Evolutionary conservation across 2,797 vertebrate species (phyloP).

Genomic region (Philypnodon macrostomus): DNA sequence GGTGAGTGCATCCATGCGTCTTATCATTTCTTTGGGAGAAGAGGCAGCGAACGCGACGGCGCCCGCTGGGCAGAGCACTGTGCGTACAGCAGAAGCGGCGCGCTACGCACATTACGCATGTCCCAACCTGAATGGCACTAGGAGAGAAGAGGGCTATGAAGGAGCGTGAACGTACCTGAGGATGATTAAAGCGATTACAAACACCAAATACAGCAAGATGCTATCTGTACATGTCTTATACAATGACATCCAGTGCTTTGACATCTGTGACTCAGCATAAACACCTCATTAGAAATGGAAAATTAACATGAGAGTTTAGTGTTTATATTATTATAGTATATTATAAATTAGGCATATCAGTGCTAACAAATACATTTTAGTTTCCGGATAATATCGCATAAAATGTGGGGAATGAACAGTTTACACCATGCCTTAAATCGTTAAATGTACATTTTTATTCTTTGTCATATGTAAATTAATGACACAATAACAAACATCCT

Average conservation of each 20-base stretch:
- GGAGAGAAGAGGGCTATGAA: constrained; percentile 34
- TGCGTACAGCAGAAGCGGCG: constrained; percentile 67
- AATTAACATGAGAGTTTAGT: no score
- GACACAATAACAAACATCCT: no score
- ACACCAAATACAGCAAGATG: background rate
- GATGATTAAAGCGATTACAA: constrained; percentile 12
- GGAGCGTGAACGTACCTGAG: constrained; percentile 31
- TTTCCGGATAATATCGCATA: no score
- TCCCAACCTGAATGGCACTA: constrained; percentile 62
- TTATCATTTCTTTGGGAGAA: constrained; percentile 64
- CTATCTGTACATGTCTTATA: background rate
- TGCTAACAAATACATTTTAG: no score
- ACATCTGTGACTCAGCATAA: constrained; percentile 57
- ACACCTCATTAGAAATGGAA: constrained; percentile 26
- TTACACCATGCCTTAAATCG: no score
- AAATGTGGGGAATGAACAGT: no score
- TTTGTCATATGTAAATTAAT: no score
- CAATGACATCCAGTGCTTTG: background rate
- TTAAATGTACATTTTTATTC: no score
- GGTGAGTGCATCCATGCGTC: constrained; percentile 63
- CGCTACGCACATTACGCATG: constrained; percentile 75
- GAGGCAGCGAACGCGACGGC: constrained; percentile 73
- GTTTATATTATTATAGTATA: no score
- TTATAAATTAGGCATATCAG: background rate
- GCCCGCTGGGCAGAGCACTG: constrained; percentile 71